These are phyloP conservation scores for Rotaria macrura DNA, from an alignment of 2,888 invertebrate genomes.

Conservation along the genomic window DNA sequence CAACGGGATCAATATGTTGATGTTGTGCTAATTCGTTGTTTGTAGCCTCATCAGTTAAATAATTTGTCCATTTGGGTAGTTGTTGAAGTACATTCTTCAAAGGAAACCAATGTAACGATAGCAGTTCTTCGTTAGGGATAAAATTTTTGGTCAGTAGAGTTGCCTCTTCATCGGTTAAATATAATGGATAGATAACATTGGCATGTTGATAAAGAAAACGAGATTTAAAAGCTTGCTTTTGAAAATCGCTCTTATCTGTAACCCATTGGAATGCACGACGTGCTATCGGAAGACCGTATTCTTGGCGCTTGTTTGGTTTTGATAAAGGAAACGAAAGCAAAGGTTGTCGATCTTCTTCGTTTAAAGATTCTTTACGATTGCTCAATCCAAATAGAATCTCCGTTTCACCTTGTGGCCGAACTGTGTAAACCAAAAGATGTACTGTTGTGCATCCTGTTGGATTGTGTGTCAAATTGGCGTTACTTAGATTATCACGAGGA, in stretches of 20 bases:
- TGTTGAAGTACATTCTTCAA: background rate
- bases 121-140: background rate
- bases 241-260: background rate
- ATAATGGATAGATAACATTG: background rate
- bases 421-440: background rate
- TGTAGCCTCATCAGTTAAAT: background rate
- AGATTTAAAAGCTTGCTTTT: background rate
- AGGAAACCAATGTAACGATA: background rate
- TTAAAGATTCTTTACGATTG: background rate
- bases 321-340: background rate
- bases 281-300: background rate
- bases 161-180: background rate
- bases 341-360: background rate
- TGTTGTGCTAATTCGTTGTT: background rate
- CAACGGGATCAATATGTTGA: background rate
- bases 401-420: background rate
- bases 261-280: background rate
- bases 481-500: background rate
- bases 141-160: background rate
- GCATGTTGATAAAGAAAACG: background rate
- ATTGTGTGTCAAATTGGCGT: background rate
- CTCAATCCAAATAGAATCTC: background rate
- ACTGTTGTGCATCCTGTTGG: background rate
- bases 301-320: background rate
- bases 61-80: background rate